Base-by-base conservation (phyloP, 2,888 invertebrate species). In the Gryllus longicercus region DNA sequence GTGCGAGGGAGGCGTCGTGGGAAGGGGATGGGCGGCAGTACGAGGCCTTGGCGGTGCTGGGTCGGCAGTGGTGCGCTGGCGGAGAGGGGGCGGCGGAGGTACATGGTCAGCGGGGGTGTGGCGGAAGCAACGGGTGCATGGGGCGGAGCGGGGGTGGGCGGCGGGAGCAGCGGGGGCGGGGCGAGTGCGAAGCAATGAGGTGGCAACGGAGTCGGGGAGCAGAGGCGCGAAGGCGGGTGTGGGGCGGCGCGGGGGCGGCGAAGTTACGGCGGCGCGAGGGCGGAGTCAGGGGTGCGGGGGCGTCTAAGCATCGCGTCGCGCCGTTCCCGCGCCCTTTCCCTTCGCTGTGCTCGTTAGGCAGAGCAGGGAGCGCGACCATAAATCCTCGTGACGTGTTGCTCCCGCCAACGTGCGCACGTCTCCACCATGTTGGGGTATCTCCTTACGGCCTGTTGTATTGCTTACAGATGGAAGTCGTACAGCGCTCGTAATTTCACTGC, bases 391-490 rank as follows among this genome's bases (percentile, higher is more conserved):
- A 63, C 63, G 63, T 16, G 63, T 63, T 63, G 63, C 63, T 63
- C 63, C 14, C n/a, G 63, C 63, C 63, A n/a, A 63, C 63, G 63
- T n/a, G 63, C 14, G 63, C n/a, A 63, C 63, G n/a, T 63, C n/a
- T 63, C 63, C 14, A 14, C 16, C 11, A 18, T 63, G 16, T 5
- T n/a, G 63, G n/a, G 14, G 63, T 63, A 63, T 63, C 63, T 63
- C 63, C n/a, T 18, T n/a, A 63, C 63, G 3, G 14, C 16, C 14
- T 14, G 63, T 16, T 14, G 14, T 63, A 63, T 63, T 14, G 63
- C 63, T 63, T n/a, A 63, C 63, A 63, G 63, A 63, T 63, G 63
- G 63, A 63, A n/a, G 63, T n/a, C n/a, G 63, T n/a, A 63, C 16
- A 14, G 63, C n/a, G 14, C 16, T 63, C 63, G 16, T 63, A 14